A percentile compares a stretch with the other conserved stretches of the same genome.
phyloP scores from a whole-genome alignment of 2,888 invertebrate species.

The Anthophora plumipes region DNA sequence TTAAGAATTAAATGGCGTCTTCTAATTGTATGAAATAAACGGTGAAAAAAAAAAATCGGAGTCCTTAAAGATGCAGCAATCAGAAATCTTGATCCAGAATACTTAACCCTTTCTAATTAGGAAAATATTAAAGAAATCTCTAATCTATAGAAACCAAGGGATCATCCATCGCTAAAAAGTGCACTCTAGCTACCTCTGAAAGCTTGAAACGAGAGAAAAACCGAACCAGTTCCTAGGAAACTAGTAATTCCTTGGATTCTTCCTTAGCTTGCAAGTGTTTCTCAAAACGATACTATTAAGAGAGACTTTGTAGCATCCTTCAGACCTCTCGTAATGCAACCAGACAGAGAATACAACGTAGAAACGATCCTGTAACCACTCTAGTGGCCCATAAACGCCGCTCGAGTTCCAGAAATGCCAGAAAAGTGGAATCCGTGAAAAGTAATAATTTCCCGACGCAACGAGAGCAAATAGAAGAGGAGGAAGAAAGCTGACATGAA shows the following conservation, averaged over 20 bases:
- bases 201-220: background rate
- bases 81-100: too few relatives aligned
- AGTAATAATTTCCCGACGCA: constrained; percentile 49
- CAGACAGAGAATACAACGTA: background rate
- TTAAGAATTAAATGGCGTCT: too few relatives aligned
- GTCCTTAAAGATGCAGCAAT: background rate
- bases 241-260: background rate
- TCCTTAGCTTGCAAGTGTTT: constrained; percentile 1
- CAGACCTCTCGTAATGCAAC: constrained; percentile 7
- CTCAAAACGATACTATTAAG: constrained; percentile 33
- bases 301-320: constrained; percentile 22
- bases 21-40: too few relatives aligned
- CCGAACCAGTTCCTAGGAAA: background rate
- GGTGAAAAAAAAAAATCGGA: background rate
- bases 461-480: constrained; percentile 2
- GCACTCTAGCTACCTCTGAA: background rate
- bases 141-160: background rate
- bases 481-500: background rate
- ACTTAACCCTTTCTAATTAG: too few relatives aligned
- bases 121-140: background rate
- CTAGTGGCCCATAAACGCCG: constrained; percentile 60
- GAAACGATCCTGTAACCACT: constrained; percentile 40
- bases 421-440: constrained; percentile 64
- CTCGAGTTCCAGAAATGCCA: constrained; percentile 57
- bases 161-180: background rate